phyloP scores from a whole-genome alignment of 2,113 vertebrate genomes.

The Tor tambroides region DNA sequence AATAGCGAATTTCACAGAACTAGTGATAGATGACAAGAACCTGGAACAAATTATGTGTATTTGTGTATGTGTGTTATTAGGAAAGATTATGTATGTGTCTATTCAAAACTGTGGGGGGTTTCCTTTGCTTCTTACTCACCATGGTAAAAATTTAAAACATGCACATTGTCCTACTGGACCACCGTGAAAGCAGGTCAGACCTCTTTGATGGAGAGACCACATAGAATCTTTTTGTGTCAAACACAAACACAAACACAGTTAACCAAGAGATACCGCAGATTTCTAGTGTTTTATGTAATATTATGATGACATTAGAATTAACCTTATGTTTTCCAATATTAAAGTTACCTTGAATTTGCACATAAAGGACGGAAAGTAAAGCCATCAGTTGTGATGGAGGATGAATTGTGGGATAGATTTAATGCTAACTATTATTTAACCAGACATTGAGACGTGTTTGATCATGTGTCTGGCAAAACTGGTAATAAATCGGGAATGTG shows the following conservation, averaged over 20 bases:
- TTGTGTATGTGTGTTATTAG: neutral
- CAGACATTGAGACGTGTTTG: neutral
- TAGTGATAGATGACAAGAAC: neutral
- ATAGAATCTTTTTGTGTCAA: neutral
- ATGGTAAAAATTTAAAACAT: neutral
- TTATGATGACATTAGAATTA: neutral
- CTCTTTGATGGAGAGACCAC: neutral
- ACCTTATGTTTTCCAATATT: neutral
- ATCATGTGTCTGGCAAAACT: neutral
- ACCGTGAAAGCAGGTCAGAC: conserved; percentile 6
- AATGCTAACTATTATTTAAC: neutral
- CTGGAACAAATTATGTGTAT: neutral
- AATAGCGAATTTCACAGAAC: neutral
- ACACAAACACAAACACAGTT: neutral
- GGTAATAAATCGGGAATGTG: neutral
- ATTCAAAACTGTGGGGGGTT: neutral
- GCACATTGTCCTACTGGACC: conserved; percentile 24
- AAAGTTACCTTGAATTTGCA: neutral
- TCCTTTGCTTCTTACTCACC: conserved; percentile 8
- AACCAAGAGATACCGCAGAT: neutral
- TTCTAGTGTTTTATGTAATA: neutral
- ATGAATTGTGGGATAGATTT: too few relatives aligned
- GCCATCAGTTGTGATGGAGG: neutral
- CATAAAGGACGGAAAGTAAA: neutral
- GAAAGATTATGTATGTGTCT: neutral